Evolutionary conservation across 2,888 invertebrate species (phyloP).

Genomic region (Vandiemenella viatica): DNA sequence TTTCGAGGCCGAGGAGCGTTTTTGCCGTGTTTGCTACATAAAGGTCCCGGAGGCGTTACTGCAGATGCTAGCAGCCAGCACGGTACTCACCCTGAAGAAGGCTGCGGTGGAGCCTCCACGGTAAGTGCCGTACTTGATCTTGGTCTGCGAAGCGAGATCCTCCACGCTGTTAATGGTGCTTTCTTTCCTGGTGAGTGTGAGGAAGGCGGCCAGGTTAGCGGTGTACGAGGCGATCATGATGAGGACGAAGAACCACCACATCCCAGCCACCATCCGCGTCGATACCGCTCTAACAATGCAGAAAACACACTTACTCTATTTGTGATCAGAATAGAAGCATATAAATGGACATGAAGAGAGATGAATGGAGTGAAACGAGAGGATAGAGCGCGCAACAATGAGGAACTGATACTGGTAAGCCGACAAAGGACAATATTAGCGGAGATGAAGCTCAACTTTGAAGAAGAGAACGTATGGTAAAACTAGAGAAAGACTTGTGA

Average conservation of each 20-base stretch:
- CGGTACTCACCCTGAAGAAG: constrained; percentile 75
- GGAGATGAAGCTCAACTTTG: no score
- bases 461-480: no score
- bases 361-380: background rate
- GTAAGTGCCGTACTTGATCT: constrained; percentile 92
- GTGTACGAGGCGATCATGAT: constrained; percentile 89
- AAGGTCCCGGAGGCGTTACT: no score
- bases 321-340: no score
- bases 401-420: background rate
- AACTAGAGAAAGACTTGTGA: no score
- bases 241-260: constrained; percentile 89
- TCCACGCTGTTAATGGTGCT: constrained; percentile 81
- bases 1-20: no score
- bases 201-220: constrained; percentile 84
- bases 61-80: no score
- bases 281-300: constrained; percentile 85
- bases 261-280: constrained; percentile 72
- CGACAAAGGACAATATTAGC: no score
- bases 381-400: background rate
- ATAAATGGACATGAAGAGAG: no score
- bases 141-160: constrained; percentile 83
- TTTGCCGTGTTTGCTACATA: no score
- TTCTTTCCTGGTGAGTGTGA: constrained; percentile 80
- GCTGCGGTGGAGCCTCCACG: constrained; percentile 72
- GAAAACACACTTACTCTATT: no score